Base-by-base conservation (phyloP, 2,113 vertebrate genomes). In the Geothlypis trichas region DNA sequence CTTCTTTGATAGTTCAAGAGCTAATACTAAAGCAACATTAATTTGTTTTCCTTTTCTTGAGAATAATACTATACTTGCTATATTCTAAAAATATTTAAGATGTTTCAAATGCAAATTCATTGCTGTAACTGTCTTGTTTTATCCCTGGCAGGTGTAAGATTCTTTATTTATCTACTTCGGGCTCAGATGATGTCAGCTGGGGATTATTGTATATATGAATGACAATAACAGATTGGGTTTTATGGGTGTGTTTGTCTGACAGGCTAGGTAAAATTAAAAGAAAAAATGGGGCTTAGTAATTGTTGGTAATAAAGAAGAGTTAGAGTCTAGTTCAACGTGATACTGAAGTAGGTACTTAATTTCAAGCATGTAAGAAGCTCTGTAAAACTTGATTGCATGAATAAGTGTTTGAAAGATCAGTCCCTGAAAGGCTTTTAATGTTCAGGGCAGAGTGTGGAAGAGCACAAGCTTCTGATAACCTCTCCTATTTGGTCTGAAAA, bases 291-390 rank as follows among this genome's bases (percentile, higher is more conserved):
- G 7, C 61, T 81, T 93, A 4, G 65, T 95, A 92, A 89, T 18
- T 83, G 52, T 54, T 84, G 59, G 69, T 61, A 86, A 84, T 95
- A 95, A 95, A 95, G 68, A 94, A 84, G 87, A 95, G 41, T 94
- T 96, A 95, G 47, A 49, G 21, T 84, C 30, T 92, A 23, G 27
- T 86, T 96, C 68, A 89, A 61, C 16, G 39, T 61, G 35, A n/a
- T 92, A 37, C 44, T 90, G 69, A 92, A 90, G 85, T 87, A 92
- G 57, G 49, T 89, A 68, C 68, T 96, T 90, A 81, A 93, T 95
- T 94, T 95, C 65, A 90, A 95, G 90, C 52, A 68, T 6, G 11
- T 75, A 68, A 93, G 41, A 67, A 94, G 74, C 65, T 83, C 82
- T 41, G 75, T 95, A 86, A 95, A 96, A 92, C 35, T 80, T 86